A percentile compares a stretch with the other conserved stretches of the same genome.
Evolutionary conservation across 2,797 vertebrate genomes (phyloP).

Genomic region (Ctenopoma kingsleyae): DNA sequence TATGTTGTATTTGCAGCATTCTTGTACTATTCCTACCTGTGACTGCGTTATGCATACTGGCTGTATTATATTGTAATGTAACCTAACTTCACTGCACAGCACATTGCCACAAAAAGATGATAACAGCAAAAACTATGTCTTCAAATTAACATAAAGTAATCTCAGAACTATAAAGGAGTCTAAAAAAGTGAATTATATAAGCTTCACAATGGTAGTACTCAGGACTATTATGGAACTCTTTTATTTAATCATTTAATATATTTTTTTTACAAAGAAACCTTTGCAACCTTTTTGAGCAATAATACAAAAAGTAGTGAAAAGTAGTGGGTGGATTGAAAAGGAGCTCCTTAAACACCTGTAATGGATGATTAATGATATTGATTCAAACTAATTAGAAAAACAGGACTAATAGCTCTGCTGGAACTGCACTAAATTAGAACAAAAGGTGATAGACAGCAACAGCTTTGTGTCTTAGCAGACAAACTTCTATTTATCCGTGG

Average conservation of each 20-base stretch:
- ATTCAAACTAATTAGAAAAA: constrained; percentile 70
- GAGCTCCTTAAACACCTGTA: constrained; percentile 62
- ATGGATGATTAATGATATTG: constrained; percentile 72
- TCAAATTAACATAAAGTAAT: constrained; percentile 12
- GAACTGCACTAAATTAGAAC: constrained; percentile 47
- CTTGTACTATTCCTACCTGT: background rate
- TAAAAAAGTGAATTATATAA: constrained; percentile 4
- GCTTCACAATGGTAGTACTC: background rate
- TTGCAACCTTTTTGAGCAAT: background rate
- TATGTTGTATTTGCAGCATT: constrained; percentile 1
- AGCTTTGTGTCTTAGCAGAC: constrained; percentile 25
- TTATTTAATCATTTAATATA: background rate
- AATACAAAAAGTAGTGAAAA: constrained; percentile 3
- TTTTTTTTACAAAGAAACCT: background rate
- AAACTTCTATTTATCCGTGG: constrained; percentile 34
- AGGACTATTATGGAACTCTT: background rate
- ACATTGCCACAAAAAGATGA: background rate
- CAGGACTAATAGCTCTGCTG: constrained; percentile 57
- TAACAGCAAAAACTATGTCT: constrained; percentile 7
- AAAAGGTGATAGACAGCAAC: constrained; percentile 48
- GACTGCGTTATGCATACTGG: constrained; percentile 11
- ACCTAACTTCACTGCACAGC: background rate
- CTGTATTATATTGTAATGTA: background rate
- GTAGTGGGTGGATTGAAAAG: constrained; percentile 43
- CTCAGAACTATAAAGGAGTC: constrained; percentile 2